Evolutionary conservation across 2,113 vertebrate species (phyloP), one percentile per base, ranked within the genome.

Genomic region (Crypturellus undulatus): DNA sequence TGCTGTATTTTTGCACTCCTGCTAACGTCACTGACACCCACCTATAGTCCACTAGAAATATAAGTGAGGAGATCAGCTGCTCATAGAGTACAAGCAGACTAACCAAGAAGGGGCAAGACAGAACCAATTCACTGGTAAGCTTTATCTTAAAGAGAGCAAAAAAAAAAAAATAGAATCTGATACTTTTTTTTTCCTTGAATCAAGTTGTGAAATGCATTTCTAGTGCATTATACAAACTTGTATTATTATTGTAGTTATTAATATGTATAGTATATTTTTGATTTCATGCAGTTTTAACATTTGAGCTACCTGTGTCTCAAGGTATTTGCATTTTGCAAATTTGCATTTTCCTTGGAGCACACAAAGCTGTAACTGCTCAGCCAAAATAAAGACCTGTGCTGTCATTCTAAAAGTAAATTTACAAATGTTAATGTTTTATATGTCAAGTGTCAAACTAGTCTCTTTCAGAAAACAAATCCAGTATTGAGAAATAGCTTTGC

Each of bases 11-110:
- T 90, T 97, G 93, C 96, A 89, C 79, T 94, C 72, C 80, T 95
- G 93, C 96, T 96, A 91, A 97, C 95, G 90, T 98, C 98, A 98
- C 10, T 95, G 93, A 95, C 96, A 97, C 91, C 96, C 94, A 94
- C 93, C 91, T 92, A 59, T 95, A 90, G 85, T 72, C 94, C 82
- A 47, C 65, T 89, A 87, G 81, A 88, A 93, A 82, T 98, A 96
- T 93, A 98, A 98, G 94, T 73, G 75, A 94, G 95, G 87, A 92
- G 84, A 84, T 51, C 83, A 70, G 75, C 79, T 36, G 62, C 68
- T 92, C 89, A 69, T 85, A 76, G 90, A 91, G 72, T 82, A 63
- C 64, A 32, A 89, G 89, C 83, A 94, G 87, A 47, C 90, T 71
- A 81, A 60, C 84, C 80, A 91, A 76, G 80, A 79, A 93, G 83